A percentile compares a stretch with the other conserved stretches of the same genome.
phyloP scores from a whole-genome alignment of 2,888 invertebrate genomes.

The Pheosia tremula region DNA sequence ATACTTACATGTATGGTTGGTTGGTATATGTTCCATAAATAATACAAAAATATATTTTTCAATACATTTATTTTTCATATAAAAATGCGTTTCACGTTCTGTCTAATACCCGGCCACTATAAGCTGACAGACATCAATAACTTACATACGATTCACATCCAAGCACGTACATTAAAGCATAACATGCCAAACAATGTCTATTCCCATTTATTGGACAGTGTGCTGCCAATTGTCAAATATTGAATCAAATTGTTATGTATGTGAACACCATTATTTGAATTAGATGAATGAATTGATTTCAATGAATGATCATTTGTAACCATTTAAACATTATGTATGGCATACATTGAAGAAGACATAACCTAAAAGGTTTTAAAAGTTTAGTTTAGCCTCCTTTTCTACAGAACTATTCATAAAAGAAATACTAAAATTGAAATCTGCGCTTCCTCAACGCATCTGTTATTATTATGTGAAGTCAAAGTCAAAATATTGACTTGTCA shows the following conservation, averaged over 20 bases:
- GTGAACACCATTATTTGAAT: conserved; percentile 17
- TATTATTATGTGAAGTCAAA: no score
- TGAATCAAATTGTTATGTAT: conserved; percentile 28
- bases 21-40: conserved; percentile 8
- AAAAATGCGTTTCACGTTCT: conserved; percentile 65
- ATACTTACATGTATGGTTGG: no score
- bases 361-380: not conserved
- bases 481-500: no score
- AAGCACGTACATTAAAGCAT: conserved; percentile 44
- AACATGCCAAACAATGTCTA: conserved; percentile 17
- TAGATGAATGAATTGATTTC: conserved; percentile 31
- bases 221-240: conserved; percentile 17
- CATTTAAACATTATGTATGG: not conserved
- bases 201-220: conserved; percentile 24
- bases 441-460: no score
- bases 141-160: conserved; percentile 58
- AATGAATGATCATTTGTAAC: conserved; percentile 8
- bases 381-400: not conserved
- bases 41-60: conserved; percentile 37
- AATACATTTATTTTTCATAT: conserved; percentile 75
- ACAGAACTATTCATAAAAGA: no score
- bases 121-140: conserved; percentile 61
- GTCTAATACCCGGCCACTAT: conserved; percentile 45
- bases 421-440: no score
- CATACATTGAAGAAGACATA: not conserved